Conservation (phyloP, 2,888 invertebrate genomes). For the Loripinus fragilis region DNA sequence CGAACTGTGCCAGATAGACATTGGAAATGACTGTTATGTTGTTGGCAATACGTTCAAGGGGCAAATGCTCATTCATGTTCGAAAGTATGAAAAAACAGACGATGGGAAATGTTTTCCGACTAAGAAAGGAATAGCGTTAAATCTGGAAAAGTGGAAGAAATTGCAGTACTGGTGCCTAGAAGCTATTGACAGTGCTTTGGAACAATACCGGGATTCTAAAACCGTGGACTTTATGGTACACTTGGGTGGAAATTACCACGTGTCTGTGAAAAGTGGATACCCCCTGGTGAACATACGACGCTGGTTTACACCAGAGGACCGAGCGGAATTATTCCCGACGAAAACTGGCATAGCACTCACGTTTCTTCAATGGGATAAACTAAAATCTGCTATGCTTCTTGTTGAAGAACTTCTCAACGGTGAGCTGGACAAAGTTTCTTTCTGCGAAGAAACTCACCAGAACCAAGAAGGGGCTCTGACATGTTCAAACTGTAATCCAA, state of each 20-base stretch:
- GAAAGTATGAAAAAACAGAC: conserved; percentile 6
- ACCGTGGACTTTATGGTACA: conserved; percentile 2
- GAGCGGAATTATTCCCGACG: not conserved
- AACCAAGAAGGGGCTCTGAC: conserved; percentile 8
- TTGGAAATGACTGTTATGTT: conserved; percentile 12
- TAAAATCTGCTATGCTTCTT: conserved; percentile 6
- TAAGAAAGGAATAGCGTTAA: conserved; percentile 16
- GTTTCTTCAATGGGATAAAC: conserved; percentile 10
- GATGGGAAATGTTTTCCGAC: not conserved
- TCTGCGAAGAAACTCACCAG: conserved; percentile 14
- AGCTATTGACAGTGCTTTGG: conserved; percentile 4
- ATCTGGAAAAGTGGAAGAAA: conserved; percentile 17
- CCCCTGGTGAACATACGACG: conserved; percentile 4
- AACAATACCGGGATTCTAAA: not conserved
- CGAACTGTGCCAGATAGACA: not conserved
- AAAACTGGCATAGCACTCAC: conserved; percentile 13
- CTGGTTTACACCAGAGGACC: not conserved
- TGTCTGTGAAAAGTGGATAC: conserved; percentile 11
- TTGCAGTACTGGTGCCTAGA: conserved; percentile 3
- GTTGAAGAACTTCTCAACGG: conserved; percentile 9
- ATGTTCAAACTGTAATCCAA: conserved; percentile 17
- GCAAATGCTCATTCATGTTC: conserved; percentile 4
- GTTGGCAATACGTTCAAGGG: conserved; percentile 16
- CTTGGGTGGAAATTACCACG: not conserved
- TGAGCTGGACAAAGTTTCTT: conserved; percentile 15